These are phyloP conservation scores for Drepanosiphum platanoidis DNA, from an alignment of 2,888 invertebrate species.

Conservation along the genomic window DNA sequence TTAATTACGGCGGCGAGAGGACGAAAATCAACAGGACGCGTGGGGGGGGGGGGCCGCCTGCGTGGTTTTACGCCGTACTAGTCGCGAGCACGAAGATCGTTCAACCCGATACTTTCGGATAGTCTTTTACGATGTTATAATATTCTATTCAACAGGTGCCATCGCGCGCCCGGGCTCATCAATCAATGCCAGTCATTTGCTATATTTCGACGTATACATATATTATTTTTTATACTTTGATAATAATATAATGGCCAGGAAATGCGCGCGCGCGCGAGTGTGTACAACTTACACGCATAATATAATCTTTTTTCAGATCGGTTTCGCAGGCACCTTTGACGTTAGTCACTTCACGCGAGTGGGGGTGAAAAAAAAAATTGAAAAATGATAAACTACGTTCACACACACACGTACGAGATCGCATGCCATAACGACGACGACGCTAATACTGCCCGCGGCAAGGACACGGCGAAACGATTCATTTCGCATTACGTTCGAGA, in stretches of 20 bases:
- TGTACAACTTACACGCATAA: background rate
- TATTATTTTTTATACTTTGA: background rate
- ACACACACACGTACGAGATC: no score
- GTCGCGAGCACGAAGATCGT: conserved; percentile 26
- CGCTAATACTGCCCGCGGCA: background rate
- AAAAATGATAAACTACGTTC: conserved; percentile 18
- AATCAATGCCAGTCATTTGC: conserved; percentile 39
- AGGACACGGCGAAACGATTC: no score
- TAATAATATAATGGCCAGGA: conserved; percentile 33
- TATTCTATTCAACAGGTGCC: conserved; percentile 37
- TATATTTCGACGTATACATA: background rate
- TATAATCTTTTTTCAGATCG: conserved; percentile 23
- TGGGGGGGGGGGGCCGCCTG: no score
- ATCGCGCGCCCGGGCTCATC: conserved; percentile 29
- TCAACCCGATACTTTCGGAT: conserved; percentile 17
- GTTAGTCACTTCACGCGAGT: background rate
- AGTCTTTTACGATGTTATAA: conserved; percentile 9
- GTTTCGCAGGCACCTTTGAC: conserved; percentile 12
- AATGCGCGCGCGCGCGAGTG: no score
- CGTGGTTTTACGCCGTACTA: background rate
- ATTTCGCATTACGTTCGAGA: no score
- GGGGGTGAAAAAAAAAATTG: background rate
- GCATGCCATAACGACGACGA: background rate
- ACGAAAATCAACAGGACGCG: conserved; percentile 9
- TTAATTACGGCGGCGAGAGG: background rate